A percentile compares a stretch with the other conserved stretches of the same genome.
These are phyloP conservation scores for Eupeodes luniger DNA, from an alignment of 2,888 invertebrate species.

Conservation along the genomic window DNA sequence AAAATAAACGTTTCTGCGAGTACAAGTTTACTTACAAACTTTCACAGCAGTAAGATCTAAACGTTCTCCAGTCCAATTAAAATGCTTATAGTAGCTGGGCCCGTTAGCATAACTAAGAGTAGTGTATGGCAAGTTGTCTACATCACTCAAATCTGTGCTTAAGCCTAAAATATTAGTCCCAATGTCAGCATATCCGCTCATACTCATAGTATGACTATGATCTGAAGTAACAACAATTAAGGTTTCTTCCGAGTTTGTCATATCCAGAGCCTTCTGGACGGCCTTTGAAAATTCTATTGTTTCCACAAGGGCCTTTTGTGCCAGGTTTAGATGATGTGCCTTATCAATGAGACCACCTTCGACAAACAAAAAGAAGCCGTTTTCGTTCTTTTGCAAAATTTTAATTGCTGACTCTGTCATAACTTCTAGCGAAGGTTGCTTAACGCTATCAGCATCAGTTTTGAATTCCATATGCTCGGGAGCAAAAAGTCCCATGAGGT, in stretches of 20 bases:
- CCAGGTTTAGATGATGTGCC: constrained; percentile 89
- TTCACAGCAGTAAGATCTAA: constrained; percentile 49
- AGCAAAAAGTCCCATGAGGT: constrained; percentile 86
- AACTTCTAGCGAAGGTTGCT: constrained; percentile 87
- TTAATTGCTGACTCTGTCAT: constrained; percentile 88
- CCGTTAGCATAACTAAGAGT: constrained; percentile 91
- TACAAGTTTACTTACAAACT: constrained; percentile 65
- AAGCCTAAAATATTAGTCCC: constrained; percentile 85
- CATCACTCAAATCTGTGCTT: constrained; percentile 81
- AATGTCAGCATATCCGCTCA: constrained; percentile 88
- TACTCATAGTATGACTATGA: constrained; percentile 90
- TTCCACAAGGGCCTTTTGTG: constrained; percentile 90
- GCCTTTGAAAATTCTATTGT: constrained; percentile 90
- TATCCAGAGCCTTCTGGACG: constrained; percentile 86
- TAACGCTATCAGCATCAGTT: constrained; percentile 79
- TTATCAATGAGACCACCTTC: constrained; percentile 90
- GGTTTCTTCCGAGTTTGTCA: constrained; percentile 89
- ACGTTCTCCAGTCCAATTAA: constrained; percentile 63
- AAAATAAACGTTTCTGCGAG: too few relatives aligned
- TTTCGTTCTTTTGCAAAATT: constrained; percentile 85
- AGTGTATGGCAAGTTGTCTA: constrained; percentile 85
- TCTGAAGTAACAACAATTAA: constrained; percentile 91
- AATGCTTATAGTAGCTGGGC: constrained; percentile 83
- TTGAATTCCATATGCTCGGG: neutral
- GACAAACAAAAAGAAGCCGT: constrained; percentile 87